Evolutionary conservation across 1,140 invertebrate genomes (phyloP).

Genomic region (Drosophila aff.): DNA sequence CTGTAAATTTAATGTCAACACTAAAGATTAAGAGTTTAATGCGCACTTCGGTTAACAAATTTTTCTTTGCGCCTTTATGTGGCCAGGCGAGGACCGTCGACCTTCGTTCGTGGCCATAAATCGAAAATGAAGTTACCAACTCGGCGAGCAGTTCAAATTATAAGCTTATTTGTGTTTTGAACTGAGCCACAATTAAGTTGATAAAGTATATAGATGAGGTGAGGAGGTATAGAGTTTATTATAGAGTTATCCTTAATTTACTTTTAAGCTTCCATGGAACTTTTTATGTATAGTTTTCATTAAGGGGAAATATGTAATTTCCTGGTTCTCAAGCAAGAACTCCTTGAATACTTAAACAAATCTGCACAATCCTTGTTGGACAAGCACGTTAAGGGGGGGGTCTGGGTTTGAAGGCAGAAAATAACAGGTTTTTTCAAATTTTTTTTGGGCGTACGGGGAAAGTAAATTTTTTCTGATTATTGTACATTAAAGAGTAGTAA

Average conservation of each 20-base stretch:
- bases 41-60: constrained; percentile 68
- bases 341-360: not conserved
- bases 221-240: not conserved
- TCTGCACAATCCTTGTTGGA: not conserved
- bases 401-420: no score
- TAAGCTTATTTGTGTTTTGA: constrained; percentile 24
- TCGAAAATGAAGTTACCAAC: constrained; percentile 46
- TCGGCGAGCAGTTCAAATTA: constrained; percentile 5
- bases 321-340: no score
- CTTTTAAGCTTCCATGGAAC: not conserved
- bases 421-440: no score
- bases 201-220: not conserved
- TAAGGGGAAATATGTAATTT: not conserved
- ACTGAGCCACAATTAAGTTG: constrained; percentile 18
- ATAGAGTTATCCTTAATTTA: not conserved
- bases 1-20: constrained; percentile 79
- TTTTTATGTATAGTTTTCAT: not conserved
- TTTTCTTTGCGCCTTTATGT: constrained; percentile 39
- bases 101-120: constrained; percentile 32
- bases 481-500: no score
- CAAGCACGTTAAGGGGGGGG: not conserved
- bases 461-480: no score
- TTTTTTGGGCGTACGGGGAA: no score
- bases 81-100: constrained; percentile 10
- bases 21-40: constrained; percentile 82